Base-by-base conservation (phyloP, 1,140 invertebrate species). In the Meloidogyne floridensis region DNA sequence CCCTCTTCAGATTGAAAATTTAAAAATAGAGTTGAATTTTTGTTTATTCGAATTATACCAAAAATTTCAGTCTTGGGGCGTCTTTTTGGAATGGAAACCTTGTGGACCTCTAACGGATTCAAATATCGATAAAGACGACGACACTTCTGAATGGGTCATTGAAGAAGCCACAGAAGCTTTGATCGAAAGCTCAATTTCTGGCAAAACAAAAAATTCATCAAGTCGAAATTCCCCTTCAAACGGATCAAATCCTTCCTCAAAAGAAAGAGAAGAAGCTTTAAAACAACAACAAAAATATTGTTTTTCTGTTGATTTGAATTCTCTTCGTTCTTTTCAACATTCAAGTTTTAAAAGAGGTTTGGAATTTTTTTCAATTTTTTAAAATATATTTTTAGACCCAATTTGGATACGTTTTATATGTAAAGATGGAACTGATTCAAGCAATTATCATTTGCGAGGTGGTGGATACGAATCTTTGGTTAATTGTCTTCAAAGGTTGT, bases 11-110 rank as follows among this genome's bases (percentile, higher is more conserved):
- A 1, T 0, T 32, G 32, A 32, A 32, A 32, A 32, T 32, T 32
- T 2, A 32, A 32, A 32, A 32, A 32, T 32, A 32, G 32, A 32
- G 2, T 32, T 32, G 32, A 32, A 32, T 32, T 32, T 32, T 32
- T 32, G 32, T 1, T 32, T 32, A 32, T 53, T 8, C 15, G 43
- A 11, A 13, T 54, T 77, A 32, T 78, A 0, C 82, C 7, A 65
- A 10, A 32, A 32, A 43, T 83, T 84, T 84, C 54, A 87, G 85
- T 53, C 84, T 3, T 51, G 65, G 20, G 85, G 85, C 10, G 77
- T 86, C n/a, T 86, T 75, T 42, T 42, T 86, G 15, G 85, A 86
- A 43, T 86, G 85, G 85, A 87, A 87, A 11, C 86, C 86, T 32
- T 83, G 72, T n/a, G 75, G 59, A 11, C 54, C 71, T n/a, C n/a